Base-by-base conservation (phyloP, 1,140 invertebrate genomes). In the Bombus cullumanus region DNA sequence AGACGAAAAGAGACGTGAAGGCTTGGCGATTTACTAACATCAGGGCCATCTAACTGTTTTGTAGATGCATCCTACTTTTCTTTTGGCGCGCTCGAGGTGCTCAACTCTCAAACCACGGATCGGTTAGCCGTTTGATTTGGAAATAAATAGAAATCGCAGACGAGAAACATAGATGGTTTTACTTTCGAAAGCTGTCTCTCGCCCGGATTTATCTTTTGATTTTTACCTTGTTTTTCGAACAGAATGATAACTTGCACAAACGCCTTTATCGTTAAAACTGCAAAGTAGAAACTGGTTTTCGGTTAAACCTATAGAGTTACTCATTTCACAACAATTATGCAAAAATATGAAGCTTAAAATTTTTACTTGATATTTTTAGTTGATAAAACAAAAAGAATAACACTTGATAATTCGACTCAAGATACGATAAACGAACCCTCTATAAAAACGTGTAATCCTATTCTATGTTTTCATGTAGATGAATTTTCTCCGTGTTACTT, bases 1-100 rank as follows among this genome's bases (percentile, higher is more conserved):
- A 77, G 69, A 39, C 69, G 78, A 88, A 84, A 84, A 83, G 88
- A 88, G 87, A 43, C 62, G 77, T 34, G 66, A 73, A 66, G 31
- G 75, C 78, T 81, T 47, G 77, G 64, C 85, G 75, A 89, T 89
- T 89, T 86, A 85, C 87, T 79, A 88, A 86, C 87, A 89, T 89
- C 87, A 89, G 87, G 83, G 88, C 83, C 87, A 88, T 86, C 87
- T 88, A 88, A 89, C 87, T 88, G 88, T 89, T 89, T 89, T 83
- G 68, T 86, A 89, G 87, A 89, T 79, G 69, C 83, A 89, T 89
- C 88, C 88, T 89, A 89, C 88, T 89, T 89, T 88, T 89, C 88
- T 78, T 79, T 68, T 34, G 34, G 85, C 37, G 64, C 39, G 79
- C 78, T 64, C 79, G 62, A 79, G 88, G 83, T 86, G 79, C 83